phyloP scores from a whole-genome alignment of 2,113 vertebrate species.

The Elanus axillaris region DNA sequence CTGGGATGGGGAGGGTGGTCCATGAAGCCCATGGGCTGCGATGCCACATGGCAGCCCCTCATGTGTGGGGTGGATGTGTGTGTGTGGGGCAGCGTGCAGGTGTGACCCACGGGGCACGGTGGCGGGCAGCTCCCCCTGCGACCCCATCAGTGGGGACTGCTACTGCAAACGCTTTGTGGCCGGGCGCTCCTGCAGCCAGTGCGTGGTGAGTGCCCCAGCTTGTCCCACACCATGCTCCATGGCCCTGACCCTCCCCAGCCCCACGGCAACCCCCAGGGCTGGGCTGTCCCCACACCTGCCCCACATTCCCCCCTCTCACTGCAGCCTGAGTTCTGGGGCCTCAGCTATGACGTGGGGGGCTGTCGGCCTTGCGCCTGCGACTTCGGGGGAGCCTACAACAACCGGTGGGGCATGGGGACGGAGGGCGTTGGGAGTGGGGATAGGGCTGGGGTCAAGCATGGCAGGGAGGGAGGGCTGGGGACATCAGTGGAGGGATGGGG shows the following conservation, averaged over 20 bases:
- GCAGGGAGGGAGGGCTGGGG: not conserved
- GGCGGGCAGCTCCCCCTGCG: conserved; percentile 73
- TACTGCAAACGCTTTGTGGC: conserved; percentile 87
- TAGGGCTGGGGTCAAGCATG: not conserved
- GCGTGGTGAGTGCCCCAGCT: conserved; percentile 75
- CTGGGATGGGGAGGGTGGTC: not conserved
- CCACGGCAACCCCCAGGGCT: not conserved
- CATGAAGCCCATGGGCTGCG: not conserved
- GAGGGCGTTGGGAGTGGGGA: fast-evolving
- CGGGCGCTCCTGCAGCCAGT: conserved; percentile 81
- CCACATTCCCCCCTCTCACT: not conserved
- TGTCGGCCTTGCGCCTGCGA: conserved; percentile 85
- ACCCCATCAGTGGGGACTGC: conserved; percentile 84
- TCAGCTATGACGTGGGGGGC: conserved; percentile 80
- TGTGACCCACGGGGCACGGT: conserved; percentile 80
- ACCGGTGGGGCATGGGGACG: conserved; percentile 59
- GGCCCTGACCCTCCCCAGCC: not conserved
- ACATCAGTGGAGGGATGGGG: not conserved
- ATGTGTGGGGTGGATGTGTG: not conserved
- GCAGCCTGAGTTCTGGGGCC: conserved; percentile 85
- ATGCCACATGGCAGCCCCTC: not conserved
- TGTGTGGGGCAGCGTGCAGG: conserved; percentile 73
- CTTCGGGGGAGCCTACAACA: conserved; percentile 84
- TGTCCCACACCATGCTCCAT: not conserved
- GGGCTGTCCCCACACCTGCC: not conserved